Percentiles rank a stretch among this genome's conserved stretches.
phyloP scores from a whole-genome alignment of 2,113 vertebrate genomes.

The Microtus ochrogaster region DNA sequence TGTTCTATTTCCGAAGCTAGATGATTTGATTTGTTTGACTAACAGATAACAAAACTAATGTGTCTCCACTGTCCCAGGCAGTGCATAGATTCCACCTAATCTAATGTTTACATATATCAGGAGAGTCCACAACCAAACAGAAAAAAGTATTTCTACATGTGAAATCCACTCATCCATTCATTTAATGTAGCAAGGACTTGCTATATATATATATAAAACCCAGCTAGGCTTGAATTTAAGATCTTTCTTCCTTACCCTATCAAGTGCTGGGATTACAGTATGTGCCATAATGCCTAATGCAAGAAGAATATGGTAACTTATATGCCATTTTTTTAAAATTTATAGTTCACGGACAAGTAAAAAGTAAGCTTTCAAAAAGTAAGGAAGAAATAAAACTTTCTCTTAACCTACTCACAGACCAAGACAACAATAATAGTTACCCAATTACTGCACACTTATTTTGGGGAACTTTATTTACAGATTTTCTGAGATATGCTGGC shows the following conservation, averaged over 20 bases:
- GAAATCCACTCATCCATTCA: neutral
- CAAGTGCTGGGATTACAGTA: neutral
- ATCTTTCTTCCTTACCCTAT: neutral
- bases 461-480: constrained; percentile 1
- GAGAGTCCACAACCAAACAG: neutral
- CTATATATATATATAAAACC: neutral
- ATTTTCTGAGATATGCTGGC: constrained; percentile 1
- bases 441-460: constrained; percentile 13
- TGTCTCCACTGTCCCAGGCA: neutral
- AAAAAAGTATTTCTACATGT: constrained; percentile 29
- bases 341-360: neutral
- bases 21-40: constrained; percentile 4
- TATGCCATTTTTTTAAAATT: neutral
- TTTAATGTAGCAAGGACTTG: neutral
- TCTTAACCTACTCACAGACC: neutral
- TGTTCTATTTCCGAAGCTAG: neutral
- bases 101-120: neutral
- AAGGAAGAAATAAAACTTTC: neutral
- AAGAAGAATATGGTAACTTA: constrained; percentile 7
- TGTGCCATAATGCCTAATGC: neutral
- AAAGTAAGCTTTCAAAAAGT: constrained; percentile 53
- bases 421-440: neutral
- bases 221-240: neutral
- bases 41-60: constrained; percentile 34
- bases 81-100: neutral